These are phyloP conservation scores for Epirrhoe alternata DNA, from an alignment of 2,888 invertebrate species.

Conservation along the genomic window DNA sequence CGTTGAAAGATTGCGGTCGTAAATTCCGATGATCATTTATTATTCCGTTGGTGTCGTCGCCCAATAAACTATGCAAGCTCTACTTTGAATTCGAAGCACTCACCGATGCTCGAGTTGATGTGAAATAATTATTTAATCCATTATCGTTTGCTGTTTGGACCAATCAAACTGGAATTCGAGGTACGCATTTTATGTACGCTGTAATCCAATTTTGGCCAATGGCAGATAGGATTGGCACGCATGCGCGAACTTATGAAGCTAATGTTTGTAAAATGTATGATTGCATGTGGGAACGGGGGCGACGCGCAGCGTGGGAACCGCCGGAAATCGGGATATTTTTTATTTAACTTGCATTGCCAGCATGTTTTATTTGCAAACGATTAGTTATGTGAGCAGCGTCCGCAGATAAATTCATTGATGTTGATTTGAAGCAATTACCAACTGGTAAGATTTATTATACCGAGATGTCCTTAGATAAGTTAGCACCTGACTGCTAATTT, in stretches of 20 bases:
- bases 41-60: slow-evolving; percentile 46
- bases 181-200: slow-evolving; percentile 55
- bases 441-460: slow-evolving; percentile 36
- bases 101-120: slow-evolving; percentile 52
- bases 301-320: slow-evolving; percentile 71
- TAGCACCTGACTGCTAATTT: slow-evolving; percentile 23
- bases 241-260: slow-evolving; percentile 66
- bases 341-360: slow-evolving; percentile 42
- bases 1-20: slow-evolving; percentile 35
- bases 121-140: slow-evolving; percentile 62
- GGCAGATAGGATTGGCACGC: slow-evolving; percentile 66
- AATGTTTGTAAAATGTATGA: slow-evolving; percentile 66
- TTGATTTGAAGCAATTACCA: slow-evolving; percentile 39
- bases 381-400: slow-evolving; percentile 57
- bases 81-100: slow-evolving; percentile 51
- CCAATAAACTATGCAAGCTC: slow-evolving; percentile 48
- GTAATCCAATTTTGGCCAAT: slow-evolving; percentile 65
- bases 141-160: slow-evolving; percentile 59
- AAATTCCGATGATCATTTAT: slow-evolving; percentile 38
- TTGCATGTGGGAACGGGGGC: slow-evolving; percentile 77
- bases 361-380: slow-evolving; percentile 53
- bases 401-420: slow-evolving; percentile 49
- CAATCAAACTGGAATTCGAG: slow-evolving; percentile 66
- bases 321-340: slow-evolving; percentile 71
- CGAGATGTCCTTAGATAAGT: slow-evolving; percentile 37